Percentiles rank a stretch among this genome's conserved stretches.
Conservation (phyloP, 1,140 invertebrate species). For the Aphaenogaster rudis region DNA sequence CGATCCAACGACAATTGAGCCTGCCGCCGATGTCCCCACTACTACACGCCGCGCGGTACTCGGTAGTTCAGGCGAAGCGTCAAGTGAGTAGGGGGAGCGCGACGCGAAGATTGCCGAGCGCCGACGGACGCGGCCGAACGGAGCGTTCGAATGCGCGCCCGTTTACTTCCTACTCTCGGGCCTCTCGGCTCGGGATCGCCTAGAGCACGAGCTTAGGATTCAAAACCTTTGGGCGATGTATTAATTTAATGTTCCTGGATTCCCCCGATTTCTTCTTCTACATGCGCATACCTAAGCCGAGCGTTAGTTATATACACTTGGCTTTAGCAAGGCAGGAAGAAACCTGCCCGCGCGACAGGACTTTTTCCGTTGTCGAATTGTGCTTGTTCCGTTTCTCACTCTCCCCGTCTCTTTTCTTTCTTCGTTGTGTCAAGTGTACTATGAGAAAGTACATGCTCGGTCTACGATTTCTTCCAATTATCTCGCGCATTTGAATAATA, state of each 20-base stretch:
- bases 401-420: neutral
- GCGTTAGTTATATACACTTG: neutral
- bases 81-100: slow-evolving; percentile 19
- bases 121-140: neutral
- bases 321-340: neutral
- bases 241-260: slow-evolving; percentile 45
- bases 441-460: neutral
- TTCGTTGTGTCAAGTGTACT: neutral
- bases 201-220: neutral
- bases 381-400: neutral
- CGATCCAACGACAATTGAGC: slow-evolving; percentile 81
- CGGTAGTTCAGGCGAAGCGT: neutral
- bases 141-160: neutral
- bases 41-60: neutral
- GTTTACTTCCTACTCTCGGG: slow-evolving; percentile 58
- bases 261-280: slow-evolving; percentile 25
- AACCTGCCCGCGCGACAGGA: neutral
- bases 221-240: slow-evolving; percentile 32
- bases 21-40: slow-evolving; percentile 63
- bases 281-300: neutral
- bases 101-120: slow-evolving; percentile 51
- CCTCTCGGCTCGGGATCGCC: neutral
- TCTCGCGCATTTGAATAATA: slow-evolving; percentile 8
- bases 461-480: slow-evolving; percentile 19
- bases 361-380: neutral